Evolutionary conservation across 2,797 vertebrate species (phyloP).

Genomic region (Clamator glandarius): DNA sequence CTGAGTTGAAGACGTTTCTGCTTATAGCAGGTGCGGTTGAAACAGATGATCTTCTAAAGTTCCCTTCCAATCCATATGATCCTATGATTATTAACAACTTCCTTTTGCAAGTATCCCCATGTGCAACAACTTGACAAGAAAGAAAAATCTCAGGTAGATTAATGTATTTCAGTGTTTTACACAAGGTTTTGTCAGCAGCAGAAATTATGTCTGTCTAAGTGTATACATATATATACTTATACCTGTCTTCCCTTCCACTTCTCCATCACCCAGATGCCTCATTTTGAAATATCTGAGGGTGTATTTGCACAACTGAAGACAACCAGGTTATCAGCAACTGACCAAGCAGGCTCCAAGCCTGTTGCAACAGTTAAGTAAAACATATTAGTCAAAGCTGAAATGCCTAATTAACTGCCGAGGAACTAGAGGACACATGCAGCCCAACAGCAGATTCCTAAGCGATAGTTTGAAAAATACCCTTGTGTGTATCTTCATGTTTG

Average conservation of each 20-base stretch:
- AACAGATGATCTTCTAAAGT: no score
- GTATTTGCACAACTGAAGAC: background rate
- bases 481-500: background rate
- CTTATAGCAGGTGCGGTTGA: no score
- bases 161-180: background rate
- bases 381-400: background rate
- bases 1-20: no score
- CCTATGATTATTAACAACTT: background rate
- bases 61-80: no score
- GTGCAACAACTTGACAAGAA: background rate
- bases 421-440: background rate
- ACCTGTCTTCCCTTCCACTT: background rate
- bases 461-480: accelerated
- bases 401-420: background rate
- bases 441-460: background rate
- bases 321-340: background rate
- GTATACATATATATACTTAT: no score
- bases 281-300: background rate
- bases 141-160: background rate
- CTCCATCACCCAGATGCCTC: background rate
- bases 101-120: background rate
- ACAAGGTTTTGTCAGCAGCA: background rate
- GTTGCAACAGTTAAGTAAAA: background rate
- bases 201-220: background rate
- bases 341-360: background rate